These are phyloP conservation scores for Strix aluco DNA, from an alignment of 2,113 vertebrate genomes.

Conservation along the genomic window DNA sequence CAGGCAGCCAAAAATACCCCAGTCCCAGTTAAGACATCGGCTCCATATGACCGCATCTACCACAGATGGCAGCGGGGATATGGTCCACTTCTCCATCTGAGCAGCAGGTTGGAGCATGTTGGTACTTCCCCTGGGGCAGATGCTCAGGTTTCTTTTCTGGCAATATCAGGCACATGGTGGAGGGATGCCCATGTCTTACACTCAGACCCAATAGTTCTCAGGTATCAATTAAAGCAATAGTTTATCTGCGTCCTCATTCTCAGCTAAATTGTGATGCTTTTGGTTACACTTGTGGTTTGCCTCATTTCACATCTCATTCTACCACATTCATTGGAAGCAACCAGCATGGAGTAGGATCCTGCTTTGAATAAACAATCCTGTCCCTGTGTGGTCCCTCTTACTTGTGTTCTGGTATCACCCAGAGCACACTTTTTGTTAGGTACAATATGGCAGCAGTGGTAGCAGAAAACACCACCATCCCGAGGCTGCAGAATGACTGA, in stretches of 20 bases:
- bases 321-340: neutral
- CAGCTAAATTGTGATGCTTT: neutral
- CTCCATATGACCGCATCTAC: accelerated
- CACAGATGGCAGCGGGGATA: neutral
- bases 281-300: neutral
- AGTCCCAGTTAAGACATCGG: neutral
- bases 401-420: neutral
- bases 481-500: neutral
- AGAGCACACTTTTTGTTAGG: neutral
- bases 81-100: accelerated
- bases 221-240: neutral
- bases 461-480: neutral
- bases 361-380: neutral
- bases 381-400: neutral
- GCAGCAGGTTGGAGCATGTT: neutral
- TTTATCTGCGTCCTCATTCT: neutral
- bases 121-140: neutral
- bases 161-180: neutral
- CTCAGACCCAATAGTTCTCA: neutral
- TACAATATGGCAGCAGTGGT: neutral
- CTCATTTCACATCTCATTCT: neutral
- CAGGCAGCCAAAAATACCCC: neutral
- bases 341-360: neutral
- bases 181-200: neutral
- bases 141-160: neutral